These are phyloP conservation scores for Plebejus anna DNA, from an alignment of 2,888 invertebrate species.

Conservation along the genomic window DNA sequence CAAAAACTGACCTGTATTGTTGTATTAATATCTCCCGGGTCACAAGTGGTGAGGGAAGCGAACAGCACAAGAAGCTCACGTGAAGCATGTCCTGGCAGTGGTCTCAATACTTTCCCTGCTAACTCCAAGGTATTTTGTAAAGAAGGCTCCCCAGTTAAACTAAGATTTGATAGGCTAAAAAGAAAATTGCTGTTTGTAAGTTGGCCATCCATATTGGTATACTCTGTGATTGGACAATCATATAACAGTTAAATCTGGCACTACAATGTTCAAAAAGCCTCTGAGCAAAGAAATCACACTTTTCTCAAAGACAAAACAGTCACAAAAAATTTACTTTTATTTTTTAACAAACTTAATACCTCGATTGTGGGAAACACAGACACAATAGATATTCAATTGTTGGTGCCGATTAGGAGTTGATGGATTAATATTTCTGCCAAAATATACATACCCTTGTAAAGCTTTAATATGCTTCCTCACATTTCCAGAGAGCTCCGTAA, in stretches of 20 bases:
- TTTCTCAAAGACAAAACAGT: no score
- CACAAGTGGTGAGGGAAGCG: constrained; percentile 97
- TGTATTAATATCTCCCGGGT: constrained; percentile 93
- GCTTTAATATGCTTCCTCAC: constrained; percentile 88
- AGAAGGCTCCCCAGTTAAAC: constrained; percentile 95
- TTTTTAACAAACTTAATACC: not conserved
- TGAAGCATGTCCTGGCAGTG: constrained; percentile 96
- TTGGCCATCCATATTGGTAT: not conserved
- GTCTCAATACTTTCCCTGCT: constrained; percentile 89
- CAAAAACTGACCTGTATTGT: constrained; percentile 78
- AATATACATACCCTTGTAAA: constrained; percentile 71
- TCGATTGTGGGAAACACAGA: no score
- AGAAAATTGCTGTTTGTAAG: not conserved
- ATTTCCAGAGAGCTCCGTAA: constrained; percentile 94
- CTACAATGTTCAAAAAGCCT: no score
- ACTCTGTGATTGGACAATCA: no score
- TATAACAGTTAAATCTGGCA: no score
- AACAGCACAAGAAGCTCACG: constrained; percentile 95
- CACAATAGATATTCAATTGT: no score
- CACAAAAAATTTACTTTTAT: no score
- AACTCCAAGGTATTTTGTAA: constrained; percentile 96
- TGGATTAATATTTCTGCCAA: not conserved
- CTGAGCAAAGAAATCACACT: no score
- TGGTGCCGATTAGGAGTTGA: no score
- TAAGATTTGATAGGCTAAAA: constrained; percentile 79